Percentiles rank a stretch among this genome's conserved stretches.
These are phyloP conservation scores for Aspidoscelis tigris DNA, from an alignment of 2,113 vertebrate genomes.

Conservation along the genomic window DNA sequence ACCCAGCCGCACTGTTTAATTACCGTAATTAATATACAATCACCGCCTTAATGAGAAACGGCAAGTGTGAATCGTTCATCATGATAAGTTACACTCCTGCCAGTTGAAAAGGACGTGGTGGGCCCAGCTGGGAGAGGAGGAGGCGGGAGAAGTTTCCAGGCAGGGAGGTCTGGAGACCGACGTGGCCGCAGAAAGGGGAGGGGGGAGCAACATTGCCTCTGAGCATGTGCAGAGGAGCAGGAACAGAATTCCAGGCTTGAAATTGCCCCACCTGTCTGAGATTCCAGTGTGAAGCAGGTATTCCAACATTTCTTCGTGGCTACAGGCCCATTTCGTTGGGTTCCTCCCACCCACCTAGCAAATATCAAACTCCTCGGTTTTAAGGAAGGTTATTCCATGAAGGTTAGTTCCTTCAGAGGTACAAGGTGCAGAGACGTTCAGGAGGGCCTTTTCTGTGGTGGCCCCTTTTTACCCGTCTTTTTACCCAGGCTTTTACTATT, in stretches of 20 bases:
- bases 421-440: no score
- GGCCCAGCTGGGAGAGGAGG: no score
- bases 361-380: neutral
- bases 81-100: neutral
- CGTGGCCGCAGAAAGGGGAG: neutral
- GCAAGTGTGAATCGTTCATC: slow-evolving; percentile 56
- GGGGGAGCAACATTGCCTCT: neutral
- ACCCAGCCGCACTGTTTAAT: slow-evolving; percentile 66
- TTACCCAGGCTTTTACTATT: no score
- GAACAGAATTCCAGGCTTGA: no score
- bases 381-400: no score
- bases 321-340: neutral
- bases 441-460: no score
- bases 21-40: slow-evolving; percentile 79
- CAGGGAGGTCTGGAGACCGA: neutral
- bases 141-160: neutral
- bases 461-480: no score
- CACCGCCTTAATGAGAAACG: slow-evolving; percentile 69
- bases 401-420: no score
- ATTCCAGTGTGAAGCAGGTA: neutral
- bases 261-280: neutral
- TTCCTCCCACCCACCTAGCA: neutral
- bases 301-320: neutral
- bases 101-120: neutral
- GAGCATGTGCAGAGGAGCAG: neutral